These are phyloP conservation scores for Drosophila siamana DNA, from an alignment of 2,888 invertebrate genomes.

Conservation along the genomic window DNA sequence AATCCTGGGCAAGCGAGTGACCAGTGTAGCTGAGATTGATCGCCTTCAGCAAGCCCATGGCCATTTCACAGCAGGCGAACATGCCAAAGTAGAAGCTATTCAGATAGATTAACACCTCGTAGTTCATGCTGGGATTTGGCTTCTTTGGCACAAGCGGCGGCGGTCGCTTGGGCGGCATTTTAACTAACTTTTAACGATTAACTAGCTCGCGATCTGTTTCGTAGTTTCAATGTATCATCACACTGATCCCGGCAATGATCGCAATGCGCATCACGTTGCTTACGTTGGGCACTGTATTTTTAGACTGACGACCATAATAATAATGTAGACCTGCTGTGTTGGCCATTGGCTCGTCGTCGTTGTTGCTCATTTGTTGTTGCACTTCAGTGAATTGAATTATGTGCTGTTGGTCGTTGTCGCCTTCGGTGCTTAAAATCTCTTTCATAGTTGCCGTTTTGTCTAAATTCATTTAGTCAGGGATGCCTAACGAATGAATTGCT, in stretches of 20 bases:
- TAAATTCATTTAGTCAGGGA: conserved; percentile 13
- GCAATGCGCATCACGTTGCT: conserved; percentile 47
- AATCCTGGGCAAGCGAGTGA: conserved; percentile 91
- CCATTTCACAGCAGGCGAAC: conserved; percentile 93
- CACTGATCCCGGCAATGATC: conserved; percentile 40
- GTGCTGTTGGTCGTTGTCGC: conserved; percentile 67
- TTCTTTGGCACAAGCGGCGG: conserved; percentile 84
- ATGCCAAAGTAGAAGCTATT: conserved; percentile 95
- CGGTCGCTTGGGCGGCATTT: conserved; percentile 80
- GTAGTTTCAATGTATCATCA: conserved; percentile 15
- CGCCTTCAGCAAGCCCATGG: conserved; percentile 92
- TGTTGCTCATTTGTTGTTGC: conserved; percentile 46
- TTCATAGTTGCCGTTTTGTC: conserved; percentile 33
- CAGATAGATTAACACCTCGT: conserved; percentile 93
- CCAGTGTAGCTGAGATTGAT: conserved; percentile 92
- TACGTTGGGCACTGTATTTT: conserved; percentile 79
- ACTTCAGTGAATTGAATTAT: conserved; percentile 65
- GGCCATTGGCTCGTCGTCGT: conserved; percentile 48
- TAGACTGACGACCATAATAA: conserved; percentile 83
- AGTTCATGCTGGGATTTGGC: conserved; percentile 92
- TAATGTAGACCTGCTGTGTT: conserved; percentile 64
- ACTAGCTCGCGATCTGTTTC: neutral
- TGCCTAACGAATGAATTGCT: conserved; percentile 40
- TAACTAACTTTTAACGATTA: conserved; percentile 9
- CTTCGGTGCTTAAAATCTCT: conserved; percentile 51